Conservation (phyloP, 2,797 vertebrate species). For the Pseudochirops corinnae region DNA sequence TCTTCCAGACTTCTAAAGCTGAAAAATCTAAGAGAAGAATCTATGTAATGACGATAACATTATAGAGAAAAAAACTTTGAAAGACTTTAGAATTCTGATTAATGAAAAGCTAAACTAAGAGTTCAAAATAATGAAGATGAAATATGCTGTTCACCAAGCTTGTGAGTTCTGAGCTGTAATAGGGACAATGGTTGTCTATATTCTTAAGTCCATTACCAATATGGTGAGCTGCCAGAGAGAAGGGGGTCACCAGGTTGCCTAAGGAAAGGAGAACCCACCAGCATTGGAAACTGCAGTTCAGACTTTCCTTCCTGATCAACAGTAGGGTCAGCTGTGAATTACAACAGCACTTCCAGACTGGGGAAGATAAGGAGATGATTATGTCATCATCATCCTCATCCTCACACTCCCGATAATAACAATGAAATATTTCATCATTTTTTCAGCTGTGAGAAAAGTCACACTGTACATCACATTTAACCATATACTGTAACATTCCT, state of each 20-base stretch:
- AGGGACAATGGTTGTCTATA: background rate
- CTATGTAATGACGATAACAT: no score
- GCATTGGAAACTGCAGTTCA: background rate
- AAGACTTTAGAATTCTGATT: no score
- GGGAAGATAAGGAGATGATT: background rate
- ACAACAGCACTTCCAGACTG: background rate
- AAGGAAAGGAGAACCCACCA: no score
- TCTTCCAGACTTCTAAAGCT: no score
- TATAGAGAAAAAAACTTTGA: no score
- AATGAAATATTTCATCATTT: background rate
- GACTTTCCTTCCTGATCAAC: background rate
- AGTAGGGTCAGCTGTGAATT: background rate
- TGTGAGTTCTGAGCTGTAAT: background rate
- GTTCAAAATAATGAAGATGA: no score
- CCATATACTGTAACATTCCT: background rate
- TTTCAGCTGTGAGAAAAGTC: background rate
- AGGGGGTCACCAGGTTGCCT: no score
- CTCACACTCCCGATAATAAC: background rate
- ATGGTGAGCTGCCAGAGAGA: no score
- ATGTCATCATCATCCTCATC: background rate
- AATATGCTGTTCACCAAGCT: background rate
- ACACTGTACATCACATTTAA: background rate
- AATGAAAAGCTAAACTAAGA: no score
- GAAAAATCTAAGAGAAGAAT: no score
- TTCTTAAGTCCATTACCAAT: background rate